Conservation (phyloP, 2,888 invertebrate species). For the Selenia dentaria region DNA sequence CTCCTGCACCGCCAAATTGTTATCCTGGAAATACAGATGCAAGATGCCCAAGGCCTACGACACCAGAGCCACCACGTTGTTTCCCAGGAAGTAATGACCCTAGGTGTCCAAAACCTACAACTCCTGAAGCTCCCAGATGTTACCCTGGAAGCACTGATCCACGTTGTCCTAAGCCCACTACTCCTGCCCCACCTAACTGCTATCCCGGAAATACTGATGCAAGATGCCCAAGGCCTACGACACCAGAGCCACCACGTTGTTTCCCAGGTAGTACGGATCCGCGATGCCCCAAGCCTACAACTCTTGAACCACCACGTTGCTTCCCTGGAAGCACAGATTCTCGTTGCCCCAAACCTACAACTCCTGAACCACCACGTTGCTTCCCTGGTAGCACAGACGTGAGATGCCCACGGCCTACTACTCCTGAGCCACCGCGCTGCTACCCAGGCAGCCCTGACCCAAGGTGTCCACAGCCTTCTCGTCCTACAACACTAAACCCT, state of each 20-base stretch:
- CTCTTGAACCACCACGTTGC: constrained; percentile 13
- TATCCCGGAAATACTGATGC: constrained; percentile 50
- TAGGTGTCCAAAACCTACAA: constrained; percentile 51
- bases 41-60: neutral
- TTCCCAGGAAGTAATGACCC: constrained; percentile 50
- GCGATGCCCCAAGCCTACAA: constrained; percentile 43
- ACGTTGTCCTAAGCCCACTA: constrained; percentile 38
- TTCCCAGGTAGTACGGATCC: constrained; percentile 47
- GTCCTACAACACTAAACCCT: constrained; percentile 35
- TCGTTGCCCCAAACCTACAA: constrained; percentile 45
- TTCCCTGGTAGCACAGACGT: constrained; percentile 37
- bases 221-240: constrained; percentile 51
- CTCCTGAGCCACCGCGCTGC: constrained; percentile 26
- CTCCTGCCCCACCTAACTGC: neutral
- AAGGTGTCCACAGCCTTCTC: constrained; percentile 53
- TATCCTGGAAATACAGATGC: constrained; percentile 4
- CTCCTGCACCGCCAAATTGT: constrained; percentile 38
- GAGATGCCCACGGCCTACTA: constrained; percentile 38
- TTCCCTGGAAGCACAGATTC: constrained; percentile 57
- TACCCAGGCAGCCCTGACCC: constrained; percentile 21
- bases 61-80: neutral
- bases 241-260: constrained; percentile 42
- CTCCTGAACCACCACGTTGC: constrained; percentile 37
- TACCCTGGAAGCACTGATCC: constrained; percentile 47
- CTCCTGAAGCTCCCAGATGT: constrained; percentile 42